Evolutionary conservation across 2,888 invertebrate genomes (phyloP).

Genomic region (Bembecia ichneumoniformis): DNA sequence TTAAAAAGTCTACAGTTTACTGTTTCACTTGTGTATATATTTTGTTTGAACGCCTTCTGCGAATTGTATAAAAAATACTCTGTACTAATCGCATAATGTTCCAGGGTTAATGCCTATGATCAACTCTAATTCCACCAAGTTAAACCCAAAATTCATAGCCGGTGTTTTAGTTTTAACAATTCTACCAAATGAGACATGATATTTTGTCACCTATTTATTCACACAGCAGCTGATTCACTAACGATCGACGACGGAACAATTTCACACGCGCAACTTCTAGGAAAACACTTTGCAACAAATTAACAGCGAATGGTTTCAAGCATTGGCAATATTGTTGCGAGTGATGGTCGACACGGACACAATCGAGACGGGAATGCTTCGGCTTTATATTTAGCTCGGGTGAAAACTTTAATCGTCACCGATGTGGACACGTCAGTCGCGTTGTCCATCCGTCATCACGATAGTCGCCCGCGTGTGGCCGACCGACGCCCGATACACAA

Average conservation of each 20-base stretch:
- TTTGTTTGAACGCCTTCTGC: no score
- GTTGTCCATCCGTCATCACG: slow-evolving; percentile 38
- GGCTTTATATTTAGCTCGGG: slow-evolving; percentile 58
- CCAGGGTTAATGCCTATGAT: no score
- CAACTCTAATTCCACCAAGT: no score
- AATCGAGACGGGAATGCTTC: slow-evolving; percentile 29
- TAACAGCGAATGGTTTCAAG: slow-evolving; percentile 19
- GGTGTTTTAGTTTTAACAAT: not conserved
- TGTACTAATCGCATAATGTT: no score
- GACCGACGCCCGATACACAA: slow-evolving; percentile 57
- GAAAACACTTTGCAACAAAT: slow-evolving; percentile 6
- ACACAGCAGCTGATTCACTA: not conserved
- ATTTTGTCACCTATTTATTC: not conserved
- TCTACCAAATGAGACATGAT: not conserved
- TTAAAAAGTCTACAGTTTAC: no score
- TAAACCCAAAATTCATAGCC: no score
- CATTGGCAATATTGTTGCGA: slow-evolving; percentile 16
- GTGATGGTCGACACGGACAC: slow-evolving; percentile 16
- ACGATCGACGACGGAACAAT: not conserved
- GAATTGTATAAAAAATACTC: no score
- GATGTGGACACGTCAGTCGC: slow-evolving; percentile 44
- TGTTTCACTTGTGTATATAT: no score
- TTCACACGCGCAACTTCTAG: not conserved
- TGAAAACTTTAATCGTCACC: slow-evolving; percentile 69
- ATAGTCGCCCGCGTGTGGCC: slow-evolving; percentile 56